Evolutionary conservation across 1,140 invertebrate species (phyloP), one percentile per base, ranked within the genome.

Genomic region (Drosophila mojavensis): DNA sequence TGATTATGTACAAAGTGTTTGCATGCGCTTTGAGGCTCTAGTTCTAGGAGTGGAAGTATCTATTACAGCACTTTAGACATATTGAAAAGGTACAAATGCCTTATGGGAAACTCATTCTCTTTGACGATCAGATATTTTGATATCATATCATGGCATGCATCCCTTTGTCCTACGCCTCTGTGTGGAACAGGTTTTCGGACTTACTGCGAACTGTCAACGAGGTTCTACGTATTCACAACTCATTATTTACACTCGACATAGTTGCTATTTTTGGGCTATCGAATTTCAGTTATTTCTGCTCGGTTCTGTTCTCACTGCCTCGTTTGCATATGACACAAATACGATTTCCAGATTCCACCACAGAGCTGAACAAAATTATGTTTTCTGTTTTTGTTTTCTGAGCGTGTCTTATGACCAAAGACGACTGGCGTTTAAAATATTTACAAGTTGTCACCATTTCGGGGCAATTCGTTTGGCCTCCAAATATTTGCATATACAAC

Each of bases 261-360:
- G 58, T 68, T 75, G 68, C 59, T 70, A 68, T 75, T 61, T 76
- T 56, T 62, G 45, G 71, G 54, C 66, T 85, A 85, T 85, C 78
- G 70, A 68, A 72, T 85, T 86, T 86, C 79, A 86, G 66, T 67
- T 71, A 65, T 69, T 39, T 20, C 36, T 65, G 33, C 41, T 24
- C 20, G 1, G 53, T 30, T 33, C 33, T 65, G 60, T 66, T 80
- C 62, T 73, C 63, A 43, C 15, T 36, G 50, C 45, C 75, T 85
- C 79, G 75, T 85, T 85, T 79, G 79, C 82, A 85, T 85, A 73
- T 88, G 82, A 82, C 82, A 88, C 71, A 86, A 64, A 77, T 77
- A 64, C 70, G 70, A 15, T 67, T 24, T 36, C 20, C 47, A 24
- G 51, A 33, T 50, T 55, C 43, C 36, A 36, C 41, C 30, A 24